Base-by-base conservation (phyloP, 2,113 vertebrate genomes). In the Zootoca vivipara region DNA sequence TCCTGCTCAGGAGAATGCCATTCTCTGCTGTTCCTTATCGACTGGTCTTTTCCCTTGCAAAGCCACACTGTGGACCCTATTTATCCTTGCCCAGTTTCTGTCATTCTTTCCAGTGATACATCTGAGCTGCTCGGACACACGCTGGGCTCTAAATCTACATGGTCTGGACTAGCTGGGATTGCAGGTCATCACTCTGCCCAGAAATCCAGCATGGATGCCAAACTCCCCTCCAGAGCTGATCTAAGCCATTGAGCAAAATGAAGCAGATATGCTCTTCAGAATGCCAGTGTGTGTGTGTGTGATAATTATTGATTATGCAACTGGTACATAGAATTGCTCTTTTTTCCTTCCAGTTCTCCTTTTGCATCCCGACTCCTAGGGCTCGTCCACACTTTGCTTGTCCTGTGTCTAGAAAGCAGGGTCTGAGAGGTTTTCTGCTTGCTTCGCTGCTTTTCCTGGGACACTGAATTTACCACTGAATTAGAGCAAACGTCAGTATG, bases 1-100 rank as follows among this genome's bases (percentile, higher is more conserved):
- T 84, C 33, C 77, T 85, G 62, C 89, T 90, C 0, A 0, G 6
- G 40, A 46, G 78, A 85, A n/a, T 62, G 74, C 82, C 35, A 80
- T 28, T 75, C 89, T 10, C 0, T 1, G 3, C 42, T 1, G 0
- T 84, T 28, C 58, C 20, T 85, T 30, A 1, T 0, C 80, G 46
- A 79, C 56, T 28, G 33, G 35, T 69, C 74, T 26, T 79, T 16
- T 74, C 64, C 86, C 13, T 84, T 70, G n/a, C 15, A n/a, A 2
- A 6, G 20, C 73, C 70, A 67, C 0, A 0, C 20, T 88, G n/a
- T 40, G 56, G 28, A 65, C 69, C 85, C 67, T 16, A 26, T 6
- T 69, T 0, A 0, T 24, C 85, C n/a, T 87, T 28, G 8, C 69
- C 72, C n/a, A n/a, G 33, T 42, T 46, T 28, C 30, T 79, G 52